Evolutionary conservation across 2,797 vertebrate genomes (phyloP).

Genomic region (Pseudochirops cupreus): DNA sequence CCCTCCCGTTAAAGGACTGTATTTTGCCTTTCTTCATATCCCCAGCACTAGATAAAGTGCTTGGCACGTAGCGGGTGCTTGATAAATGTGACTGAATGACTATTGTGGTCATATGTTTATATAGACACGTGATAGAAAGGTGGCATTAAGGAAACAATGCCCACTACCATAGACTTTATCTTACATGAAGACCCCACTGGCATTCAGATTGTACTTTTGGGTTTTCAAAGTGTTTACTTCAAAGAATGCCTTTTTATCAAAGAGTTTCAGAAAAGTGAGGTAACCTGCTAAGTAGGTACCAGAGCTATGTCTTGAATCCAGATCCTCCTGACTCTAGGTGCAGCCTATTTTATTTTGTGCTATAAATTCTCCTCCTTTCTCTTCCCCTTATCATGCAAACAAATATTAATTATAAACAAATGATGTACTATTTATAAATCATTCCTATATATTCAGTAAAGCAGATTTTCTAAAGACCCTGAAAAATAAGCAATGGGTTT

Average conservation of each 20-base stretch:
- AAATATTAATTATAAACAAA: not conserved
- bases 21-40: slow-evolving; percentile 9
- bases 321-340: not conserved
- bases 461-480: not conserved
- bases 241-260: not conserved
- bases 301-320: not conserved
- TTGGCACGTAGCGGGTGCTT: not conserved
- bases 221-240: not conserved
- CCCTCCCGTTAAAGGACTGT: not conserved
- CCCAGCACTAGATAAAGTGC: not conserved
- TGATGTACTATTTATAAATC: not conserved
- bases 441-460: not conserved
- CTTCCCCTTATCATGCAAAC: not conserved
- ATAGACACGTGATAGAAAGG: not conserved
- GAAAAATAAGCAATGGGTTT: not conserved
- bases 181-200: not conserved
- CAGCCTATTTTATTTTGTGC: not conserved
- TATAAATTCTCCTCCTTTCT: not conserved
- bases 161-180: not conserved
- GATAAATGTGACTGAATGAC: not conserved
- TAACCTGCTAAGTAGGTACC: not conserved
- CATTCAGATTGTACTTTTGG: not conserved
- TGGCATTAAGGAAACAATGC: not conserved
- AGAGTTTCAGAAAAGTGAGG: not conserved
- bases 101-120: not conserved